Conservation (phyloP, 2,797 vertebrate species). For the Kryptolebias ocellatus region DNA sequence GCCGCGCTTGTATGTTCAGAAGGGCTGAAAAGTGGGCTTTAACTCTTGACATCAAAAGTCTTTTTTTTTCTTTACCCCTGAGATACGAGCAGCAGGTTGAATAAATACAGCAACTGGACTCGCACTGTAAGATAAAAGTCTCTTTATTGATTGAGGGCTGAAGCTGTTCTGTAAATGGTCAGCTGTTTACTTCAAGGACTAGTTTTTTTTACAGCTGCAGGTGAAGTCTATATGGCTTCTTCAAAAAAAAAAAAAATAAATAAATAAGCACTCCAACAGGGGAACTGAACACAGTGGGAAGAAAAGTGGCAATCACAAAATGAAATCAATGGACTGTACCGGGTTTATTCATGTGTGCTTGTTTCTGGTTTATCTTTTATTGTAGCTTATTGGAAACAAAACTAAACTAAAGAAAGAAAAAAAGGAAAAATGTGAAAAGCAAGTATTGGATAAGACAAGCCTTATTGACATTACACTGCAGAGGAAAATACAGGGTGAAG, state of each 20-base stretch:
- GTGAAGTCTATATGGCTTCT: conserved; percentile 26
- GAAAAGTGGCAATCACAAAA: conserved; percentile 9
- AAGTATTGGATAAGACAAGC: not conserved
- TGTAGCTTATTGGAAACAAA: conserved; percentile 15
- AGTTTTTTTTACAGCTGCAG: conserved; percentile 9
- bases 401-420: not conserved
- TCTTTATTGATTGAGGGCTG: conserved; percentile 12
- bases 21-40: conserved; percentile 23
- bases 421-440: not conserved
- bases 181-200: conserved; percentile 30
- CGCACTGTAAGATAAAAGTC: conserved; percentile 17
- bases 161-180: conserved; percentile 26
- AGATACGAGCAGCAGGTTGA: conserved; percentile 9
- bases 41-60: conserved; percentile 7
- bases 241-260: conserved; percentile 24
- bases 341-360: conserved; percentile 23
- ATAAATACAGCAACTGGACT: not conserved
- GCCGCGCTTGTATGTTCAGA: not conserved
- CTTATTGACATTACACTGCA: not conserved
- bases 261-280: not conserved
- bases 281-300: conserved; percentile 28
- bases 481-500: too few relatives aligned
- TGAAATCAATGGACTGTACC: conserved; percentile 23
- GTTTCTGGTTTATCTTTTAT: conserved; percentile 16
- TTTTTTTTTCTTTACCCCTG: conserved; percentile 1